Evolutionary conservation across 2,888 invertebrate species (phyloP).

Genomic region (Dicyrtoma fusca): DNA sequence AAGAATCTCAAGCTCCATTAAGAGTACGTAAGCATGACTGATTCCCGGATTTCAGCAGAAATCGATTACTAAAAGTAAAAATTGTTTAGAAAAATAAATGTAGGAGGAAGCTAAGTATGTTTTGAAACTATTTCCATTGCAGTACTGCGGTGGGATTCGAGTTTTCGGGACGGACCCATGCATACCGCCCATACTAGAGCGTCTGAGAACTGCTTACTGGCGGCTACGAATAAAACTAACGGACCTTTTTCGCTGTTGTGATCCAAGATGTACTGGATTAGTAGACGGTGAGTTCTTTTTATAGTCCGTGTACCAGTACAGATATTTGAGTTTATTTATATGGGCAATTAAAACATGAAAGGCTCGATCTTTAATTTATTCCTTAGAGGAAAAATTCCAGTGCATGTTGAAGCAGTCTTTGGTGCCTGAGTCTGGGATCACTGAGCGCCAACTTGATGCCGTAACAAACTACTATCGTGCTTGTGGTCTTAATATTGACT

Average conservation of each 20-base stretch:
- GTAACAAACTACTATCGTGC: slow-evolving; percentile 55
- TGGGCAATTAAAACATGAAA: no score
- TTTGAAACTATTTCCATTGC: slow-evolving; percentile 13
- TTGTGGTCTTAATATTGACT: slow-evolving; percentile 54
- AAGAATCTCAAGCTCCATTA: slow-evolving; percentile 44
- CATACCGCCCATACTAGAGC: slow-evolving; percentile 54
- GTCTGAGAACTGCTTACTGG: slow-evolving; percentile 54
- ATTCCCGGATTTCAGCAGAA: no score
- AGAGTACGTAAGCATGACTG: slow-evolving; percentile 44
- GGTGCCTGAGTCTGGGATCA: slow-evolving; percentile 55
- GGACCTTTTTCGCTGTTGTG: slow-evolving; percentile 55
- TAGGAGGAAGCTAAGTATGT: no score
- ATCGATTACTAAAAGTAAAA: no score
- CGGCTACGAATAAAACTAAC: slow-evolving; percentile 52
- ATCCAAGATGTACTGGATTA: slow-evolving; percentile 52
- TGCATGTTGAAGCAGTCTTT: slow-evolving; percentile 52
- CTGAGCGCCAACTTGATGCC: slow-evolving; percentile 53
- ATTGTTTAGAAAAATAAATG: no score
- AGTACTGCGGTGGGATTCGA: slow-evolving; percentile 55
- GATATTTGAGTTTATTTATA: slow-evolving; percentile 1
- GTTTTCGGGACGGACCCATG: slow-evolving; percentile 55
- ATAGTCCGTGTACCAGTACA: not conserved
- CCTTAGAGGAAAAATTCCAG: slow-evolving; percentile 52
- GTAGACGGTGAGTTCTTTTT: slow-evolving; percentile 45
- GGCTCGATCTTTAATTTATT: no score